Evolutionary conservation across 1,140 invertebrate genomes (phyloP).

Genomic region (Hycleus cichorii): DNA sequence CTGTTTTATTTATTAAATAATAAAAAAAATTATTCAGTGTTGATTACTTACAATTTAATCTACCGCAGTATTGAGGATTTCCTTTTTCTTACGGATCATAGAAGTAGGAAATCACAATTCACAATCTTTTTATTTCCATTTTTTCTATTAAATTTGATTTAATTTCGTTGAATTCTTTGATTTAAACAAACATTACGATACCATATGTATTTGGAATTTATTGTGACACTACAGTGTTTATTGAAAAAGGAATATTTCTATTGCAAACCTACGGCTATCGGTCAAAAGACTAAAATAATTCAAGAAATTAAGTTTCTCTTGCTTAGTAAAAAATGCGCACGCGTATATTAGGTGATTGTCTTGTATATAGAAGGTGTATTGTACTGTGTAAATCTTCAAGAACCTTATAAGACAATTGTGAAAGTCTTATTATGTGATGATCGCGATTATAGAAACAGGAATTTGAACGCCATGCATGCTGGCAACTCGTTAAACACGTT

Average conservation of each 20-base stretch:
- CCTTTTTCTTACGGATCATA: too few relatives aligned
- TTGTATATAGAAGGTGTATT: constrained; percentile 21
- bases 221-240: too few relatives aligned
- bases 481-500: neutral
- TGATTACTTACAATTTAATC: too few relatives aligned
- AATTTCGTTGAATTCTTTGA: neutral
- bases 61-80: too few relatives aligned
- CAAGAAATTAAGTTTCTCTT: constrained; percentile 22
- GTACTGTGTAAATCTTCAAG: constrained; percentile 21
- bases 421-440: neutral
- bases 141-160: neutral
- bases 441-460: too few relatives aligned
- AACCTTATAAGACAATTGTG: constrained; percentile 13
- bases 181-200: too few relatives aligned
- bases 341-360: constrained; percentile 33
- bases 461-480: too few relatives aligned
- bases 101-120: neutral
- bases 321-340: constrained; percentile 25
- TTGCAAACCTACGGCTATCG: constrained; percentile 12
- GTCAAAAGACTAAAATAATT: constrained; percentile 9
- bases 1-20: too few relatives aligned
- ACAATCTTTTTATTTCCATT: neutral
- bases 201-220: too few relatives aligned
- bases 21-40: too few relatives aligned
- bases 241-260: neutral